Percentiles rank a stretch among this genome's conserved stretches.
phyloP scores from a whole-genome alignment of 2,888 invertebrate species.

The Lepidochrysops patricia region DNA sequence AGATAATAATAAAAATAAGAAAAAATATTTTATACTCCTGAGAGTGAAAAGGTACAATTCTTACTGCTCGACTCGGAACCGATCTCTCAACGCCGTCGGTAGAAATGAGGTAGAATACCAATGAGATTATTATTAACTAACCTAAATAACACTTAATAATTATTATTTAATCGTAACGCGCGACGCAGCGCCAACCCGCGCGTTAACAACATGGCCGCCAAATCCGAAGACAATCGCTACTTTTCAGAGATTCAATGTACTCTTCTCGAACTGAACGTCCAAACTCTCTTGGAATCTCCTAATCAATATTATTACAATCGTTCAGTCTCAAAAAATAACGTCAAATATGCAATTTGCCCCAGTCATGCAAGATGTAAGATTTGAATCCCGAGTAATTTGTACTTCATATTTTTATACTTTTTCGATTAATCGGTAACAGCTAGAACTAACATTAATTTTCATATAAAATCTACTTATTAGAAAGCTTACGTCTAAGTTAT shows the following conservation, averaged over 20 bases:
- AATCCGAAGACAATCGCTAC: slow-evolving; percentile 56
- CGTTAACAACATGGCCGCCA: slow-evolving; percentile 40
- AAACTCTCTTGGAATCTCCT: slow-evolving; percentile 28
- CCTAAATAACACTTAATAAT: slow-evolving; percentile 61
- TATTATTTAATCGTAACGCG: slow-evolving; percentile 40
- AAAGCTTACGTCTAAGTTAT: slow-evolving; percentile 61
- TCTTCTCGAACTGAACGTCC: slow-evolving; percentile 28
- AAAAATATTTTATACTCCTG: slow-evolving; percentile 69
- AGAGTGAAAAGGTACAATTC: slow-evolving; percentile 71
- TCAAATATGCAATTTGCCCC: slow-evolving; percentile 23
- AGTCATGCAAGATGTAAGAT: slow-evolving; percentile 34
- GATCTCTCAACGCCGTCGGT: slow-evolving; percentile 45
- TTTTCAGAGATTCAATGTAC: slow-evolving; percentile 66
- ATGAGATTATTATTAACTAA: slow-evolving; percentile 67
- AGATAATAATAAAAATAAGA: slow-evolving; percentile 60
- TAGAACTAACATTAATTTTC: slow-evolving; percentile 59
- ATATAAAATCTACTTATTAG: slow-evolving; percentile 72
- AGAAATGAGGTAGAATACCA: slow-evolving; percentile 59
- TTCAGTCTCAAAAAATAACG: slow-evolving; percentile 24
- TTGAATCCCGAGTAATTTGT: slow-evolving; percentile 74
- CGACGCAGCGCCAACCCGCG: slow-evolving; percentile 41
- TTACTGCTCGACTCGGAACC: slow-evolving; percentile 54
- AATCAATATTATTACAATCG: slow-evolving; percentile 30
- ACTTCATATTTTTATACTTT: slow-evolving; percentile 57
- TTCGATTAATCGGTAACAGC: slow-evolving; percentile 52